Evolutionary conservation across 2,113 vertebrate genomes (phyloP).

Genomic region (Anarrhichthys ocellatus): DNA sequence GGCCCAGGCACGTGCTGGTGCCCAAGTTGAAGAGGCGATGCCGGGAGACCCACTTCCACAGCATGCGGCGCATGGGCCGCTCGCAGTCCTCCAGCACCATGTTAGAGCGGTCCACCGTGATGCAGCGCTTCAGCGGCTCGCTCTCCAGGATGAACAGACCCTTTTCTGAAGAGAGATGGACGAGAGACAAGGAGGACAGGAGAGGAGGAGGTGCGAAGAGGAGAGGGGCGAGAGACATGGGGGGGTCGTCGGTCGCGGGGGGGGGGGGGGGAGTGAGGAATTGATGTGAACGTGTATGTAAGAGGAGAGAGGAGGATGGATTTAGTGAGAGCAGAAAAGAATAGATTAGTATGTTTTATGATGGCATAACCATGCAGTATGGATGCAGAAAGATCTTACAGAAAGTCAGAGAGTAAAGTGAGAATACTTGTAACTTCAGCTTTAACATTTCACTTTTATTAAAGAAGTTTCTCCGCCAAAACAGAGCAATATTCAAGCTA

Average conservation of each 20-base stretch:
- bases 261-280: conserved; percentile 1
- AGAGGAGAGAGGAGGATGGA: conserved; percentile 2
- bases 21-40: conserved; percentile 90
- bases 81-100: conserved; percentile 87
- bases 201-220: not conserved
- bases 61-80: conserved; percentile 83
- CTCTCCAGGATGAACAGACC: conserved; percentile 91
- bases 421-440: not conserved
- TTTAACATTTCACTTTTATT: not conserved
- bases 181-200: not conserved
- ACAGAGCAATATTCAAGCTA: conserved; percentile 40
- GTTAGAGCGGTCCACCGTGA: conserved; percentile 78
- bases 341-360: not conserved
- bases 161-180: conserved; percentile 81
- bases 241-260: too few relatives aligned
- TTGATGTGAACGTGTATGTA: not conserved
- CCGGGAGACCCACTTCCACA: conserved; percentile 96
- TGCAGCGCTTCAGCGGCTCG: conserved; percentile 82
- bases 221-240: conserved; percentile 8
- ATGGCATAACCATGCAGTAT: not conserved
- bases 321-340: not conserved
- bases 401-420: not conserved
- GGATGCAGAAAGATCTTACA: not conserved
- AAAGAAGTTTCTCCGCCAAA: conserved; percentile 42
- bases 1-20: conserved; percentile 87